Evolutionary conservation across 2,797 vertebrate species (phyloP), one percentile per base, ranked within the genome.

Genomic region (Microctenopoma lineatum): DNA sequence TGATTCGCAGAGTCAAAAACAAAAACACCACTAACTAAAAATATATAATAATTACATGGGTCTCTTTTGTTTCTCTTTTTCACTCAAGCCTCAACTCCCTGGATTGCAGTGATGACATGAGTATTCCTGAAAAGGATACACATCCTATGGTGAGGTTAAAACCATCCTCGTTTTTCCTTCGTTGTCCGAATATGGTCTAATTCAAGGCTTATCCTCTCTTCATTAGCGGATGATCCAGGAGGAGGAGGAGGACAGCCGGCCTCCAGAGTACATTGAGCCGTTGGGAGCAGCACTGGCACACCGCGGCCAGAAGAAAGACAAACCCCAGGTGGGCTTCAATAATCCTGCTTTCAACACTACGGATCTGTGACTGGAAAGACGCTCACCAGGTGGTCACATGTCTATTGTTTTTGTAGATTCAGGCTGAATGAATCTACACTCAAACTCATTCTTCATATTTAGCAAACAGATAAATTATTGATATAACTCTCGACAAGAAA

Each of bases 31-130:
- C 4, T 29, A 32, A 32, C 1, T 21, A 21, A 21, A 21, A 21
- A 21, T 21, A 21, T 25, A 32, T 34, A 1, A 11, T 18, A 5
- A 15, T 80, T 12, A 14, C 12, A 63, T 66, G 59, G 5, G 41
- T 32, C 2, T 4, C 1, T 21, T 32, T 47, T 34, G 32, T 34
- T 50, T 36, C 39, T 39, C 1, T 61, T 73, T 59, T 29, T 16
- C 13, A 80, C 66, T 41, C 5, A 78, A 99, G 97, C 76, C 38
- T 94, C 9, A 95, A 95, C 83, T 98, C 97, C 32, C 84, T 97
- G 77, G 96, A 97, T 68, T 92, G 92, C 58, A 90, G 70, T 18
- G 87, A 96, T 55, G 89, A 95, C 60, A 55, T 75, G 50, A 18
- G 0, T 58, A 2, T 32, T 42, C 4, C 34, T 56, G 89, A 73